phyloP scores from a whole-genome alignment of 2,113 vertebrate species.

The Zeus faber region DNA sequence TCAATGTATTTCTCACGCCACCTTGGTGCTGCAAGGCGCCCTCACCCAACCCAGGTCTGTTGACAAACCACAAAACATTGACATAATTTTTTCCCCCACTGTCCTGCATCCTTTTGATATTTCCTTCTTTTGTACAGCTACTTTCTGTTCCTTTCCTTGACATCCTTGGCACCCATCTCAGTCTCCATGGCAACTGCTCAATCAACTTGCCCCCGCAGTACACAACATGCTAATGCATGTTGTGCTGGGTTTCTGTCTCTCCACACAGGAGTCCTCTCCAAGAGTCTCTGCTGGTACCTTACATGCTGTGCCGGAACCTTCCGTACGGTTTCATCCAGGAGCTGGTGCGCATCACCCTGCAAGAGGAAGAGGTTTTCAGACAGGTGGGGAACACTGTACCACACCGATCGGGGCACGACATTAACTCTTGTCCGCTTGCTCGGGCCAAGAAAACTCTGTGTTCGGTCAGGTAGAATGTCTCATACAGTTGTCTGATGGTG shows the following conservation, averaged over 20 bases:
- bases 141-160: conserved; percentile 23
- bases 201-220: conserved; percentile 19
- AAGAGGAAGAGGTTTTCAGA: conserved; percentile 94
- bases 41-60: conserved; percentile 92
- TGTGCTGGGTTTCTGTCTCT: conserved; percentile 2
- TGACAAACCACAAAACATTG: not conserved
- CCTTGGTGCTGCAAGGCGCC: conserved; percentile 91
- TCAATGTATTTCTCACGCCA: conserved; percentile 96
- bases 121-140: not conserved
- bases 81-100: not conserved
- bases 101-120: not conserved
- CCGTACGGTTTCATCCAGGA: conserved; percentile 97
- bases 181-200: conserved; percentile 56
- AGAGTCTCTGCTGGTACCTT: conserved; percentile 93
- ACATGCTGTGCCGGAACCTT: conserved; percentile 98
- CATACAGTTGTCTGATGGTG: too few species aligned
- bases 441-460: too few species aligned
- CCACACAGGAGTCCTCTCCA: conserved; percentile 84
- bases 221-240: conserved; percentile 2
- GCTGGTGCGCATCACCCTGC: conserved; percentile 92
- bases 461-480: too few species aligned
- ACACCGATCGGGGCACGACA: not conserved
- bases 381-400: conserved; percentile 80
- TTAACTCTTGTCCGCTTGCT: too few species aligned
- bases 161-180: not conserved